Conservation (phyloP, 2,797 vertebrate genomes). For the Macropus fuliginosus region DNA sequence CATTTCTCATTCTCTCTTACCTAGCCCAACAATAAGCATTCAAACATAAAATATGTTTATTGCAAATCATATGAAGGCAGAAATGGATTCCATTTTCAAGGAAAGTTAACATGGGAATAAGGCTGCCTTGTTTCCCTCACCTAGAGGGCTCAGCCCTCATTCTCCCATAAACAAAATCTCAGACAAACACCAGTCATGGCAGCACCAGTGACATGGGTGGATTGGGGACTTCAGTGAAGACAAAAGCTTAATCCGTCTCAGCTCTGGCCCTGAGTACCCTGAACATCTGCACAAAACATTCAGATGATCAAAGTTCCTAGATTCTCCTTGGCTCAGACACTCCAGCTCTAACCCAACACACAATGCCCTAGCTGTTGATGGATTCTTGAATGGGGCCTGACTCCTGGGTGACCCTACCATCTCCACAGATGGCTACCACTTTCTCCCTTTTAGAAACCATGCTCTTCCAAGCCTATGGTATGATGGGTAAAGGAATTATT, state of each 20-base stretch:
- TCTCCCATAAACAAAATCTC: not conserved
- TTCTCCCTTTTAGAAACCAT: not conserved
- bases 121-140: not conserved
- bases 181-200: not conserved
- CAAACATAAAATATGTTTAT: not conserved
- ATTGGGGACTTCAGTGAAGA: not conserved
- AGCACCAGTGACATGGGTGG: not conserved
- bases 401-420: not conserved
- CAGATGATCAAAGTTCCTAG: not conserved
- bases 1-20: not conserved
- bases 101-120: not conserved
- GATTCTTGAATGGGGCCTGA: not conserved
- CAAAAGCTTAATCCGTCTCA: not conserved
- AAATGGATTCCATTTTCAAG: not conserved
- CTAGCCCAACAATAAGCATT: not conserved
- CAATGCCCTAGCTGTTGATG: not conserved
- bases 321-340: not conserved
- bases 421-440: not conserved
- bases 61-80: not conserved
- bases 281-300: not conserved
- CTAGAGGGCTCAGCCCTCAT: not conserved
- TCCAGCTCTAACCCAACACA: not conserved
- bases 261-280: not conserved
- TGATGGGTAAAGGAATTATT: not conserved
- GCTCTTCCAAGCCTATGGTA: not conserved